Base-by-base conservation (phyloP, 2,888 invertebrate species). In the Dasypogon diadema region DNA sequence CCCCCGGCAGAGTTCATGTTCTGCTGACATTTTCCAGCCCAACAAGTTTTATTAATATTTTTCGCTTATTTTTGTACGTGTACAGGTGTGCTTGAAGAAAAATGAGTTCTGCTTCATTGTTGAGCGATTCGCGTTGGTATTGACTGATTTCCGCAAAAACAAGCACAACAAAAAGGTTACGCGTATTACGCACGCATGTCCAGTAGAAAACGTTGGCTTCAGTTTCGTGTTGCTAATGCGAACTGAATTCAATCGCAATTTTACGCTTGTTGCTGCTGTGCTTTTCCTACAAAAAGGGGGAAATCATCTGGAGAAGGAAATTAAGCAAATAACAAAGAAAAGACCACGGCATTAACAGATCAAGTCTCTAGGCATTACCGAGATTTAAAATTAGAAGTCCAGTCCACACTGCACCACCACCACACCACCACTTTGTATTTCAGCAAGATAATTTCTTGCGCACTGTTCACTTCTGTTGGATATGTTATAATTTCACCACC, bases 141-240 rank as follows among this genome's bases (percentile, higher is more conserved):
- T 60, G 12, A 34, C 18, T 34, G 60, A 60, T 30, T 37, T 16
- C 14, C 16, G 58, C 8, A 26, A 26, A n/a, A n/a, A 12, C 14
- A 14, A 58, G 18, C 14, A 30, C 10, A 58, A 26, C 34, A 30
- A 18, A 14, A 58, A 30, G 16, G 58, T 34, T 34, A 30, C 34
- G 14, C 30, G 37, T 37, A 37, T 60, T 37, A 60, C 18, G 18
- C 18, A 60, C 60, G 60, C 60, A 60, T 37, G 60, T 37, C 60
- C 34, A 21, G 10, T 30, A 21, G 37, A 37, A 42, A 60, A 16
- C 37, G 18, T 18, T n/a, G n/a, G n/a, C n/a, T n/a, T n/a, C n/a
- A n/a, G n/a, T 60, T 18, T 21, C 10, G 18, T 60, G 60, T 37
- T 37, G 21, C 21, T 16, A 16, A 60, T 60, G 37, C 42, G 8